phyloP scores from a whole-genome alignment of 1,140 invertebrate species.

The Drosophila virilis region DNA sequence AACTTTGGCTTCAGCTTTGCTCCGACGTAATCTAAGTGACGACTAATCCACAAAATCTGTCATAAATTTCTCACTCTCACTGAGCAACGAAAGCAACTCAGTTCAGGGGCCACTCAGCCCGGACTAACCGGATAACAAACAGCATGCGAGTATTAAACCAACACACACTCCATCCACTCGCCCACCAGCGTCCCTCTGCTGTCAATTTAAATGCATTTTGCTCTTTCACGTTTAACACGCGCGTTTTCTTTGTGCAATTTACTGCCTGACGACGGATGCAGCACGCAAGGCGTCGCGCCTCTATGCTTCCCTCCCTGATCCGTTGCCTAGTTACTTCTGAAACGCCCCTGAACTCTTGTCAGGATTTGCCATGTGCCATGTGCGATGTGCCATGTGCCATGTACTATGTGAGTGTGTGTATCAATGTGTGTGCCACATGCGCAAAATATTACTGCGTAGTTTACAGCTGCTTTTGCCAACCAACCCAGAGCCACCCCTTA shows the following conservation, averaged over 20 bases:
- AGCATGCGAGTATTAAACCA: constrained; percentile 3
- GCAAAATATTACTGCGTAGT: constrained; percentile 72
- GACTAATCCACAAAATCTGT: not conserved
- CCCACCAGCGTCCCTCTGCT: not conserved
- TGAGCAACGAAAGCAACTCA: not conserved
- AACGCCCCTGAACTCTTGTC: constrained; percentile 67
- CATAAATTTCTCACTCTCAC: constrained; percentile 1
- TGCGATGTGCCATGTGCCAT: constrained; percentile 16
- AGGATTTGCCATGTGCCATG: constrained; percentile 55
- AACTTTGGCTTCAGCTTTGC: not conserved
- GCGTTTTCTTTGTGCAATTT: constrained; percentile 46
- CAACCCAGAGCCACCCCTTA: constrained; percentile 9
- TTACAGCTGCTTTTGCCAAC: constrained; percentile 38
- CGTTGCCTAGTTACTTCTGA: constrained; percentile 30
- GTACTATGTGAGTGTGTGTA: constrained; percentile 1
- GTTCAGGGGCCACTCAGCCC: constrained; percentile 2
- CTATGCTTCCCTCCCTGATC: not conserved
- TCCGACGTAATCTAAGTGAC: not conserved
- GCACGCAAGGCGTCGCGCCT: constrained; percentile 10
- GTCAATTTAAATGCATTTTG: constrained; percentile 36
- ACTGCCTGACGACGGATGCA: constrained; percentile 32
- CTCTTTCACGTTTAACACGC: constrained; percentile 39
- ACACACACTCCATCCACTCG: not conserved
- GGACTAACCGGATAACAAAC: constrained; percentile 3
- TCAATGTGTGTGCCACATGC: constrained; percentile 34